Evolutionary conservation across 2,888 invertebrate species (phyloP).

Genomic region (Nematopogon swammerdamellus): DNA sequence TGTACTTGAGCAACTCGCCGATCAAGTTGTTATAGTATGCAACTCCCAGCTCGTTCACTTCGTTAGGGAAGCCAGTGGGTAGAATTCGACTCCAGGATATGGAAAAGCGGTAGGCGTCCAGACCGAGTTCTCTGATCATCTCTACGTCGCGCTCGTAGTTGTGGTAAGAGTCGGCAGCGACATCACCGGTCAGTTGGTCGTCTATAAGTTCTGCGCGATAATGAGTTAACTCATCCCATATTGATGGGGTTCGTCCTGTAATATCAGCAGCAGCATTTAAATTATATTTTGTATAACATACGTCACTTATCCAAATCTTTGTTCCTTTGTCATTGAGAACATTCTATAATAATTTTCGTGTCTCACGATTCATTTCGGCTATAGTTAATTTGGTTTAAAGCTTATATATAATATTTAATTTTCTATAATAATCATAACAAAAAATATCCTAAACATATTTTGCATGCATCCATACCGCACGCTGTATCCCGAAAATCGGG

Average conservation of each 20-base stretch:
- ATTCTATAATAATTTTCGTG: no score
- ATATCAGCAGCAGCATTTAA: slow-evolving; percentile 1
- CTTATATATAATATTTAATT: no score
- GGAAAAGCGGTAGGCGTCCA: slow-evolving; percentile 51
- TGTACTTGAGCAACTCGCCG: slow-evolving; percentile 55
- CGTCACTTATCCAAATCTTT: neutral
- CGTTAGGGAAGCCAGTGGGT: slow-evolving; percentile 48
- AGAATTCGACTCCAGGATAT: slow-evolving; percentile 62
- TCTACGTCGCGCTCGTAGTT: slow-evolving; percentile 56
- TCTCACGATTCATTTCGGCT: no score
- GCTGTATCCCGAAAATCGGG: no score
- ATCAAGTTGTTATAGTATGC: slow-evolving; percentile 64
- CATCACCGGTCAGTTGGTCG: slow-evolving; percentile 54
- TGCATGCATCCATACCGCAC: no score
- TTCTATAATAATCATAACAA: no score
- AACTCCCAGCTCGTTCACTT: slow-evolving; percentile 58
- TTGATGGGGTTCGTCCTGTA: slow-evolving; percentile 51
- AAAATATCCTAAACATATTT: no score
- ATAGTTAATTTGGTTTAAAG: no score
- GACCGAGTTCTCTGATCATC: slow-evolving; percentile 37
- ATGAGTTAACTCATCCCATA: slow-evolving; percentile 62
- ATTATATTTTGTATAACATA: neutral
- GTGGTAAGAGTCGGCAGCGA: slow-evolving; percentile 58
- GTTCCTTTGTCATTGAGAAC: no score
- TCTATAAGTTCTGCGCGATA: slow-evolving; percentile 36